These are phyloP conservation scores for Cryptocheilus praepositus DNA, from an alignment of 2,888 invertebrate genomes.

Conservation along the genomic window DNA sequence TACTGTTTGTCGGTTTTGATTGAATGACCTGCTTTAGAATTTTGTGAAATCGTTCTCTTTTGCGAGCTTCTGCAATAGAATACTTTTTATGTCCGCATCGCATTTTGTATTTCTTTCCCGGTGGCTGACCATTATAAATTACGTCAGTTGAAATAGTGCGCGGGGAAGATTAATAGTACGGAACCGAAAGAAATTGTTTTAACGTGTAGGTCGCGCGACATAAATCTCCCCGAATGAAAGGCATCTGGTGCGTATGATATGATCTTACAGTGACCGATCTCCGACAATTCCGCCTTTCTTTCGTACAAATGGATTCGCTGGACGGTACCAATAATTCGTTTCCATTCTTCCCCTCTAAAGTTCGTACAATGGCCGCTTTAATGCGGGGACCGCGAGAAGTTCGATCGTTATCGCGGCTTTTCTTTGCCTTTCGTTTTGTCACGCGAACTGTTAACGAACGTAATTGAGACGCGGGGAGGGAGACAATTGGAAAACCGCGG, in stretches of 20 bases:
- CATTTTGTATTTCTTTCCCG: too few relatives aligned
- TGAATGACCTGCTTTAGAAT: too few relatives aligned
- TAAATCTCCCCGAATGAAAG: constrained; percentile 14
- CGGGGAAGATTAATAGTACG: not conserved
- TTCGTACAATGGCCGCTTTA: constrained; percentile 44
- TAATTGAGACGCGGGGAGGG: not conserved
- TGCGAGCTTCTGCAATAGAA: too few relatives aligned
- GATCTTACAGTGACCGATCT: constrained; percentile 38
- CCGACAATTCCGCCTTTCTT: constrained; percentile 31
- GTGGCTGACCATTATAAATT: too few relatives aligned
- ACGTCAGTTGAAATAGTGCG: not conserved
- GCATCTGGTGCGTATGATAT: constrained; percentile 17
- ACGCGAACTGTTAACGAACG: constrained; percentile 9
- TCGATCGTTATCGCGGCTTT: constrained; percentile 47
- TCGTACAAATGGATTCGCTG: constrained; percentile 37
- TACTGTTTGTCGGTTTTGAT: too few relatives aligned
- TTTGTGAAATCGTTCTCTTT: too few relatives aligned
- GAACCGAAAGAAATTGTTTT: too few relatives aligned
- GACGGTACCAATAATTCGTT: constrained; percentile 45
- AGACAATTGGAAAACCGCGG: too few relatives aligned
- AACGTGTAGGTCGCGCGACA: too few relatives aligned
- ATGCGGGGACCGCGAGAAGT: constrained; percentile 32
- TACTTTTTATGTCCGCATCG: too few relatives aligned
- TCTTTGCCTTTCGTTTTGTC: constrained; percentile 37
- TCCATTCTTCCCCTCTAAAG: constrained; percentile 21